Base-by-base conservation (phyloP, 2,888 invertebrate species). In the Drosophila mimica region DNA sequence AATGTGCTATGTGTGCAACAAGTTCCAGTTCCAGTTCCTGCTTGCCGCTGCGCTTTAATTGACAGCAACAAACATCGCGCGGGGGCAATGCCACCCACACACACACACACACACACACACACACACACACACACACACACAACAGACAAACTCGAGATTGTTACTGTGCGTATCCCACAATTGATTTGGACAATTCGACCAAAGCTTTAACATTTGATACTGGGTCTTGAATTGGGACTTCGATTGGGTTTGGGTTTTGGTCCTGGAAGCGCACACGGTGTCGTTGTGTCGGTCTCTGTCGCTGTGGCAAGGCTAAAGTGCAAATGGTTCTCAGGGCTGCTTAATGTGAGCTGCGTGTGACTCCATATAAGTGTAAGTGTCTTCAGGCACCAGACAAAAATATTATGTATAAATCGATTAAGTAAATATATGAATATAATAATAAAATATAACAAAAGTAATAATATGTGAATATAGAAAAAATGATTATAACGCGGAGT, bases 151-250 rank as follows among this genome's bases (percentile, higher is more conserved):
- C 69, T 79, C 53, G 49, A 74, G 82, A 83, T 88, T 85, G 81
- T 88, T 83, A 70, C 84, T 76, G 81, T 86, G 86, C 86, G 83
- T 86, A 83, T 88, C 82, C 87, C 86, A 88, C 88, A 86, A 86
- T 88, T 84, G 87, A 87, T 87, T 89, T 76, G 77, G 89, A 89
- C 86, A 87, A 84, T 87, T 81, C 79, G 74, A 73, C 72, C 82
- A 79, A 67, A 76, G 61, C 69, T 43, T 67, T 59, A 49, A 64
- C 75, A 34, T 49, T 51, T 43, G 51, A 51, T 4, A n/a, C 31
- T 43, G 52, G 60, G 40, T 5, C 48, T 11, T n/a, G 33, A 15
- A 31, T 25, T 25, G 20, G 46, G 30, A 25, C 20, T 56, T 25
- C 11, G 36, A 9, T 11, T 53, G 15, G n/a, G 33, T 0, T 51